Base-by-base conservation (phyloP, 1,140 invertebrate genomes). In the Chionoecetes opilio region DNA sequence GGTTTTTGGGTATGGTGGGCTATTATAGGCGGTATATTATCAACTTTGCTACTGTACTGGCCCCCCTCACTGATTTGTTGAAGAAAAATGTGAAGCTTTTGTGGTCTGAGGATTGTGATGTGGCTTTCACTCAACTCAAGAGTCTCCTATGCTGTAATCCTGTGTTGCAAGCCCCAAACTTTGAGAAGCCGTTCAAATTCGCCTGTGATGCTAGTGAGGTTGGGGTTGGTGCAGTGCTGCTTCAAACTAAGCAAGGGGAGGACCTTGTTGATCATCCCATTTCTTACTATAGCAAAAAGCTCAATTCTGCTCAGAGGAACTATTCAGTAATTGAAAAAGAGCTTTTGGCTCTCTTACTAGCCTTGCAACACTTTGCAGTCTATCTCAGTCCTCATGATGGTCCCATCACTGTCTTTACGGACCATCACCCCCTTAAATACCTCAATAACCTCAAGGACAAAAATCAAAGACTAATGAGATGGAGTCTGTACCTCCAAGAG, bases 281-380 rank as follows among this genome's bases (percentile, higher is more conserved):
- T n/a, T 90, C 32, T 41, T 90, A 90, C 29, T 90, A 3, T n/a
- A 41, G 34, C n/a, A 90, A 90, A 31, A 90, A 90, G 38, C 41
- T 90, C 41, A 38, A 90, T n/a, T 38, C 11, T 11, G 88, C 88
- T 37, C 88, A 90, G 35, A 38, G n/a, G 41, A 90, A 90, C 41
- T 90, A 90, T n/a, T 90, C 88, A 2, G 41, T 46, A 11, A 17
- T 90, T 8, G 88, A 90, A n/a, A 90, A 38, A n/a, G 88, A 90
- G 88, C 38, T 90, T 2, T 21, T 90, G n/a, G 32, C 88, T 29
- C 9, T 86, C 2, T 2, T 86, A 3, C 6, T 86, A 8, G 84
- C 84, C 14, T 29, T 86, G 31, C 26, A 86, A 31, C 9, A 86
- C 26, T 86, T 86, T 31, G 2, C 84, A 3, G 35, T 86, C 32